Evolutionary conservation across 1,140 invertebrate species (phyloP).

Genomic region (Teleogryllus occipitalis): DNA sequence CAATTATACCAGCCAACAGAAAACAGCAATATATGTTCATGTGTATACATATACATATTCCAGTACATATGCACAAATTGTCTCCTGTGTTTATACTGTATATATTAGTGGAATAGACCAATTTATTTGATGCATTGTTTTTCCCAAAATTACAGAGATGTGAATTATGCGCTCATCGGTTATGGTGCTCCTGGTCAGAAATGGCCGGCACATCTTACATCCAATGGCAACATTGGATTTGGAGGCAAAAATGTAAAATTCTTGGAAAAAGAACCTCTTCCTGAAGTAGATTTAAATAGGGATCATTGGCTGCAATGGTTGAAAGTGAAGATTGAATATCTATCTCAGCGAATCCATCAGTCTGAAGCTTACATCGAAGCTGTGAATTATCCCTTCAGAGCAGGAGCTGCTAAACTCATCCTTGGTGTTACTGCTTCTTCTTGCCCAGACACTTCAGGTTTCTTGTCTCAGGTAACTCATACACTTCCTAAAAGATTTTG

Average conservation of each 20-base stretch:
- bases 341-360: not conserved
- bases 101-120: no score
- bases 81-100: no score
- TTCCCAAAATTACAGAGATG: slow-evolving; percentile 23
- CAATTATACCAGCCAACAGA: no score
- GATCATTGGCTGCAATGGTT: not conserved
- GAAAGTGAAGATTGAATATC: not conserved
- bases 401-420: not conserved
- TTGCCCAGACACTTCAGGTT: not conserved
- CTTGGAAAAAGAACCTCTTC: not conserved
- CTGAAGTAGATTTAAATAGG: not conserved
- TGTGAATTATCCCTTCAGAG: not conserved
- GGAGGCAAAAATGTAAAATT: slow-evolving; percentile 14
- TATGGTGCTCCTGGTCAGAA: slow-evolving; percentile 21
- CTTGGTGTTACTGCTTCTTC: not conserved
- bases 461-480: not conserved
- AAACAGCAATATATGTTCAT: no score
- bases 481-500: not conserved
- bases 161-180: slow-evolving; percentile 24
- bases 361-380: not conserved
- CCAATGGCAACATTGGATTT: slow-evolving; percentile 23
- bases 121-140: no score
- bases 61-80: no score
- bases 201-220: slow-evolving; percentile 20
- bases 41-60: no score